Conservation (phyloP, 2,113 vertebrate genomes). For the Ochotona curzoniae region DNA sequence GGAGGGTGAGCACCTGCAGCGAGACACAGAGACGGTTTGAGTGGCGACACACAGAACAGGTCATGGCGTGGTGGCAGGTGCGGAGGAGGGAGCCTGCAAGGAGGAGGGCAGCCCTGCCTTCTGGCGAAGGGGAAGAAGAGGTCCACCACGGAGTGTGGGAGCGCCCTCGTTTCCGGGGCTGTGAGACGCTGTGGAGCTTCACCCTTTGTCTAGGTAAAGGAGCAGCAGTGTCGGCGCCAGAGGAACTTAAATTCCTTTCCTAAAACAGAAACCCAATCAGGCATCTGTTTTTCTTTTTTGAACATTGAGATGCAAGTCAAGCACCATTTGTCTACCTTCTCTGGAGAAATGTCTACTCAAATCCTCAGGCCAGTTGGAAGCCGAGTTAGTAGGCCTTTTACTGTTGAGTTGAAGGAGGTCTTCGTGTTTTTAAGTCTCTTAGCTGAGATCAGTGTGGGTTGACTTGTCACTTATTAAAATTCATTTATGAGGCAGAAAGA, state of each 20-base stretch:
- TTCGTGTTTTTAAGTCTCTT: not conserved
- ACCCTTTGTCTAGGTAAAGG: not conserved
- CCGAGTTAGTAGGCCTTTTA: not conserved
- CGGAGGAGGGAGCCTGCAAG: not conserved
- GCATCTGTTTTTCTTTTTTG: not conserved
- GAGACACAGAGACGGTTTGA: not conserved
- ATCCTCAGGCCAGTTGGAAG: conserved; percentile 4
- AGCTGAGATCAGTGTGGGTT: not conserved
- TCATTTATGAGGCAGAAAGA: no score
- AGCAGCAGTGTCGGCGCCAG: not conserved
- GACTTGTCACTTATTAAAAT: not conserved
- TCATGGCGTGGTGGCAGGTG: not conserved
- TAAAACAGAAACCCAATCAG: conserved; percentile 37
- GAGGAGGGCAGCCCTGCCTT: not conserved
- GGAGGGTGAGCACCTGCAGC: no score
- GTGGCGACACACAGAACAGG: not conserved
- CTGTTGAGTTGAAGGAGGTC: not conserved
- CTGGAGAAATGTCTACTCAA: conserved; percentile 27
- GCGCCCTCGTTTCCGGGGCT: not conserved
- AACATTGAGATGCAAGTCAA: not conserved
- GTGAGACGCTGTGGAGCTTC: not conserved
- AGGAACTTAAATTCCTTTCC: conserved; percentile 11
- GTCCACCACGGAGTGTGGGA: not conserved
- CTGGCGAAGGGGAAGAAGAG: not conserved
- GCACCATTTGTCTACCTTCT: conserved; percentile 6